Evolutionary conservation across 92 coral and sea anemone genomes (phyloP), one percentile per base, ranked within the genome.

Genomic region (Epizoanthus illoricatus): DNA sequence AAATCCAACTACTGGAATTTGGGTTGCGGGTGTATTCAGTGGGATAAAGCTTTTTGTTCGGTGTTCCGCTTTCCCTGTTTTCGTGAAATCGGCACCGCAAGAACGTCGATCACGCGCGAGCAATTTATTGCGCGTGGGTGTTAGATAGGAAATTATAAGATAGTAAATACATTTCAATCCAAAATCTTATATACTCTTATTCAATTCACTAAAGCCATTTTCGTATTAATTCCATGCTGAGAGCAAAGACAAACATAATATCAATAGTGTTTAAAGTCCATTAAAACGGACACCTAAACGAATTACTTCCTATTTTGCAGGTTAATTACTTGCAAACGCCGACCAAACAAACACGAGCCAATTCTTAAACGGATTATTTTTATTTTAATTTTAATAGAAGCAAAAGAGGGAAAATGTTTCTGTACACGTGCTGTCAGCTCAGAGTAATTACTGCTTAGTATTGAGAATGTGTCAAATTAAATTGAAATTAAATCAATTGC

Each of bases 211-310:
- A 60, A 75, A 75, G 81, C 68, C 81, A 75, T 75, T 75, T 75
- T 75, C 54, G 81, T 20, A 60, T 75, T 75, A 75, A 60, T 78
- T 78, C 43, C 82, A 78, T 78, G 82, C 82, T 78, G 82, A 78
- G 71, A 78, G 59, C 82, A 78, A 76, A 78, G 71, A 20, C 82
- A 78, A 78, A 78, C 82, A 78, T 56, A 62, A 78, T 70, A 64
- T 78, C 67, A 78, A 70, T 64, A n/a, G 42, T 78, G 82, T 59
- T 78, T 78, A 78, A 57, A 45, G 47, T 66, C 71, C 71, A 78
- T 78, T 78, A 78, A 78, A 13, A 21, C 4, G 28, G 82, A 62
- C 82, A 78, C 82, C 67, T 63, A 78, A 63, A 42, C 54, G 82
- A 78, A 78, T 78, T 78, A 78, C 24, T 47, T 19, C 40, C 62